These are phyloP conservation scores for Ctena decussata DNA, from an alignment of 2,888 invertebrate species.

Conservation along the genomic window DNA sequence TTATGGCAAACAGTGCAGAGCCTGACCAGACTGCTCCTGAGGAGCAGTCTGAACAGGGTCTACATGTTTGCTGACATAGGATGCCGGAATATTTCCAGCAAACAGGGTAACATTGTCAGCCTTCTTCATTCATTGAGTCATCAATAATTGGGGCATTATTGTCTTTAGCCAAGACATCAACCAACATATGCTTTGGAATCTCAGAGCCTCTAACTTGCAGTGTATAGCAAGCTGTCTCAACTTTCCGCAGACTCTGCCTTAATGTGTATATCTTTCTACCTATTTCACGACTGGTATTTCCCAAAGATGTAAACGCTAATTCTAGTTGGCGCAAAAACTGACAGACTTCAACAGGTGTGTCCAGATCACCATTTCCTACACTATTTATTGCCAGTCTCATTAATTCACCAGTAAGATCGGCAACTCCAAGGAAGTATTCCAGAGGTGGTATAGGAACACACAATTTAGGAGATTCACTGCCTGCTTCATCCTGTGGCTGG, in stretches of 20 bases:
- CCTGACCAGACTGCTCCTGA: too few species aligned
- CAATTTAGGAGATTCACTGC: slow-evolving; percentile 16
- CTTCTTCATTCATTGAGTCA: slow-evolving; percentile 38
- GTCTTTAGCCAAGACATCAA: slow-evolving; percentile 86
- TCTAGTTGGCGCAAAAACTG: slow-evolving; percentile 90
- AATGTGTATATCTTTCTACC: slow-evolving; percentile 91
- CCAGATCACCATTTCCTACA: slow-evolving; percentile 89
- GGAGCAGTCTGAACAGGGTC: too few species aligned
- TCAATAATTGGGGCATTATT: slow-evolving; percentile 43
- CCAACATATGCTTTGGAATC: slow-evolving; percentile 91
- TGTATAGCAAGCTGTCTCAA: slow-evolving; percentile 94
- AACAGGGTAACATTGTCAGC: too few species aligned
- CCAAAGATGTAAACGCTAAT: slow-evolving; percentile 88
- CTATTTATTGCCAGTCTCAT: slow-evolving; percentile 96
- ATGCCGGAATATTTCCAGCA: too few species aligned
- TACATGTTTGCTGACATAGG: too few species aligned
- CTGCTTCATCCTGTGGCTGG: neutral
- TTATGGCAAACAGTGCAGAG: too few species aligned
- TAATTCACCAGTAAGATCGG: slow-evolving; percentile 95
- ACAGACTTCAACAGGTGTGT: slow-evolving; percentile 88
- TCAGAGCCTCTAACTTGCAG: slow-evolving; percentile 93
- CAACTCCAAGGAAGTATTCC: slow-evolving; percentile 92
- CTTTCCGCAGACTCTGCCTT: slow-evolving; percentile 93
- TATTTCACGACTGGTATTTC: slow-evolving; percentile 90
- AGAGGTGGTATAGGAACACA: slow-evolving; percentile 81